Conservation (phyloP, 2,113 vertebrate genomes). For the Sciurus niger region DNA sequence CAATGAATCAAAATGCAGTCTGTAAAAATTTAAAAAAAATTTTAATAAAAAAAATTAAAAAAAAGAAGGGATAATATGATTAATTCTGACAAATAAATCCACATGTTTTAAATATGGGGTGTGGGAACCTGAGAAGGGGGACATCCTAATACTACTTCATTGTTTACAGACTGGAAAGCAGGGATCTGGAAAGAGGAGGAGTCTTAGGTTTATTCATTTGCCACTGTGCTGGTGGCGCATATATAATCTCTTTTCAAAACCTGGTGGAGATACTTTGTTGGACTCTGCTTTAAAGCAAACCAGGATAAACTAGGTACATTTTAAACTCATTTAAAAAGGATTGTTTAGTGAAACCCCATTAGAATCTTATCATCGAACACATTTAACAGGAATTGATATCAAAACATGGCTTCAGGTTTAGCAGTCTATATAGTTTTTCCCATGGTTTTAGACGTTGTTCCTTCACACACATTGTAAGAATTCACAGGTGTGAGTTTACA, state of each 20-base stretch:
- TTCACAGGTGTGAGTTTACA: background rate
- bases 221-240: background rate
- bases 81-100: constrained; percentile 63
- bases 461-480: background rate
- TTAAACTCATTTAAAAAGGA: background rate
- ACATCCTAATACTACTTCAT: background rate
- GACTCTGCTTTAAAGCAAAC: background rate
- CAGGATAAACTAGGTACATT: background rate
- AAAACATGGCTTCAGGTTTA: background rate
- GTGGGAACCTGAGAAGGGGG: background rate
- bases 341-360: background rate
- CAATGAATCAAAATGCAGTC: no score
- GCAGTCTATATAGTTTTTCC: background rate
- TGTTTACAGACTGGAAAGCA: constrained; percentile 45
- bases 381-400: background rate
- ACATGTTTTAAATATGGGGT: constrained; percentile 63
- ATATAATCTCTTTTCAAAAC: constrained; percentile 1
- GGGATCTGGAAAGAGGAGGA: constrained; percentile 1
- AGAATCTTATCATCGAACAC: background rate
- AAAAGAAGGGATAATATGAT: constrained; percentile 66
- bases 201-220: background rate
- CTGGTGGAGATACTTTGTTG: background rate
- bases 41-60: no score
- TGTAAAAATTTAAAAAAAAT: no score
- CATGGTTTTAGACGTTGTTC: background rate